A percentile compares a stretch with the other conserved stretches of the same genome.
These are phyloP conservation scores for Magallana gigas DNA, from an alignment of 1,140 invertebrate genomes.

Conservation along the genomic window DNA sequence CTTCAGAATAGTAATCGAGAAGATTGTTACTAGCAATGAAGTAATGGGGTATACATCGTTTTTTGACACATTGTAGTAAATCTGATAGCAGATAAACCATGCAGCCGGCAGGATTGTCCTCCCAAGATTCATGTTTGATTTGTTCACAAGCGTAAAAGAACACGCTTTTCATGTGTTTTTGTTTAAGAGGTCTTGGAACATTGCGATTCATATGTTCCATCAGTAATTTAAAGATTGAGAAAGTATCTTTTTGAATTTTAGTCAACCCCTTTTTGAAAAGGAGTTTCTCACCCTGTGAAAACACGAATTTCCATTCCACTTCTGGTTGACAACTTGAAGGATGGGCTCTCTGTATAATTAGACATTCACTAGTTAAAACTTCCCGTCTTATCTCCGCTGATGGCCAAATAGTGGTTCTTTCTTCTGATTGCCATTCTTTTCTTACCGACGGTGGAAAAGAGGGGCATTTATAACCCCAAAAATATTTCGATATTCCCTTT, in stretches of 20 bases:
- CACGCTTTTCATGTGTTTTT: conserved; percentile 26
- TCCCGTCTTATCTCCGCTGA: background rate
- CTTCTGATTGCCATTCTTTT: background rate
- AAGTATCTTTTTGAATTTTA: background rate
- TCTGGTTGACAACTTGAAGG: conserved; percentile 22
- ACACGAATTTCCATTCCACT: conserved; percentile 45
- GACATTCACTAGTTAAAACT: background rate
- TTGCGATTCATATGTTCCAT: background rate
- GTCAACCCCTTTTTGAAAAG: conserved; percentile 5
- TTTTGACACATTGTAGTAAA: background rate
- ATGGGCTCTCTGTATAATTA: conserved; percentile 9
- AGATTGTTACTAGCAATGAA: conserved; percentile 39
- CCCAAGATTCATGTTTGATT: background rate
- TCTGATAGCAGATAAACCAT: background rate
- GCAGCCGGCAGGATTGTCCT: background rate
- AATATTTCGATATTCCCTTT: background rate
- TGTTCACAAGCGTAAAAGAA: conserved; percentile 34
- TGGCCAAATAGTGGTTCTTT: conserved; percentile 23
- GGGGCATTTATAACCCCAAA: background rate
- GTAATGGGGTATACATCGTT: conserved; percentile 33
- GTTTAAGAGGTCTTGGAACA: background rate
- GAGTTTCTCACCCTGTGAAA: conserved; percentile 31
- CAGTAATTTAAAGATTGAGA: conserved; percentile 30
- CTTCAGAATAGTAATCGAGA: conserved; percentile 37
- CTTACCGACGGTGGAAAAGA: background rate